Evolutionary conservation across 2,888 invertebrate genomes (phyloP).

Genomic region (Hydraecia micacea): DNA sequence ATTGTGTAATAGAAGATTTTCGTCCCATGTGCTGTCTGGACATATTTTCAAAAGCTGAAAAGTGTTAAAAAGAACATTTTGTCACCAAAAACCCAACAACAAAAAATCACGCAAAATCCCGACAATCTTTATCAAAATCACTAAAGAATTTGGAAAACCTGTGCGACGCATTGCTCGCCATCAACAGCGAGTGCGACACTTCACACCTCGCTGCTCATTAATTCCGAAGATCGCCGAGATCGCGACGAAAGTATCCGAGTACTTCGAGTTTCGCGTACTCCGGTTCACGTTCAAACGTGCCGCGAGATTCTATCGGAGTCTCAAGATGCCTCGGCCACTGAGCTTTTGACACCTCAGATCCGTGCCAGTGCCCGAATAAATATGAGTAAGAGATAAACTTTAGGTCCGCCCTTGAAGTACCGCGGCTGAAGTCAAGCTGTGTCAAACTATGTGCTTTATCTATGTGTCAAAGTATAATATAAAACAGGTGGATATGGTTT

Average conservation of each 20-base stretch:
- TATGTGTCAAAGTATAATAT: constrained; percentile 11
- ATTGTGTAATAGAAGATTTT: no score
- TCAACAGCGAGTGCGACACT: constrained; percentile 58
- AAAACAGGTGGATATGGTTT: not conserved
- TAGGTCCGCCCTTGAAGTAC: constrained; percentile 51
- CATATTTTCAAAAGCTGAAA: not conserved
- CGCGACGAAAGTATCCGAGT: constrained; percentile 71
- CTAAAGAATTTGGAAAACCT: constrained; percentile 53
- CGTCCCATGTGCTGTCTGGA: no score
- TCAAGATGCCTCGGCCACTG: constrained; percentile 64
- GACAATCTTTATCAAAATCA: constrained; percentile 58
- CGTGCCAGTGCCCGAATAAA: constrained; percentile 54
- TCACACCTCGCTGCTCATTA: constrained; percentile 74
- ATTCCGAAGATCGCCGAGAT: constrained; percentile 75
- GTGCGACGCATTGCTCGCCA: constrained; percentile 34
- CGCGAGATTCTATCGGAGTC: constrained; percentile 70
- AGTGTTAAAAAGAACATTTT: not conserved
- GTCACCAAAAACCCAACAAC: not conserved
- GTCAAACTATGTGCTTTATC: constrained; percentile 12
- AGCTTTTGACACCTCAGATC: constrained; percentile 65
- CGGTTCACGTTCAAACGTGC: constrained; percentile 69
- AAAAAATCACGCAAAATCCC: constrained; percentile 12
- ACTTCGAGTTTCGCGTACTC: constrained; percentile 61
- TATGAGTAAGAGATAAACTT: constrained; percentile 55
- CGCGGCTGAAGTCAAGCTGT: constrained; percentile 16